Conservation (phyloP, 2,113 vertebrate genomes). For the Triplophysa rosa region DNA sequence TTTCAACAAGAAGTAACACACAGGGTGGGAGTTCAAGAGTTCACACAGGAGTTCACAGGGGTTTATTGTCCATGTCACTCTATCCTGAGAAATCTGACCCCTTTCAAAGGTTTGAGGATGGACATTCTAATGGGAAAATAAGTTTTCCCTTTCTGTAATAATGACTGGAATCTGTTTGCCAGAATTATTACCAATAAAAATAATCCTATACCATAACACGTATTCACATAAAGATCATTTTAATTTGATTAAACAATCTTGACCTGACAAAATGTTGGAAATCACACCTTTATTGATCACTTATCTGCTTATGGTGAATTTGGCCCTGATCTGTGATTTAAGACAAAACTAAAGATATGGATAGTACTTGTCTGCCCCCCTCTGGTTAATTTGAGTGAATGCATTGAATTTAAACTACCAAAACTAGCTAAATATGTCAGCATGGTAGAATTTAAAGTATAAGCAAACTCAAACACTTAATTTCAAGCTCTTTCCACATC, state of each 20-base stretch:
- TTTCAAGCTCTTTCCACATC: no score
- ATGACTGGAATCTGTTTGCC: background rate
- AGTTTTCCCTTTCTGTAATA: background rate
- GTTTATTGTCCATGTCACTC: constrained; percentile 8
- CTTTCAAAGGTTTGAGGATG: background rate
- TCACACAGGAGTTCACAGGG: constrained; percentile 22
- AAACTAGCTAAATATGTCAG: no score
- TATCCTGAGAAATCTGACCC: constrained; percentile 29
- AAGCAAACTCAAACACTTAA: no score
- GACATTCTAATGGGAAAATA: constrained; percentile 33
- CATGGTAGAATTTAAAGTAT: no score
- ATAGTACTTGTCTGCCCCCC: constrained; percentile 48
- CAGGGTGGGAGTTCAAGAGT: background rate
- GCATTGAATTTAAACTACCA: constrained; percentile 22
- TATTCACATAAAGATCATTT: background rate
- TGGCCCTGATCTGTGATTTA: no score
- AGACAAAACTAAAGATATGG: background rate
- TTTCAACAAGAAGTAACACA: constrained; percentile 25
- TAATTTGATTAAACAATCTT: no score
- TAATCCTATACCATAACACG: background rate
- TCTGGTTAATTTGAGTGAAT: constrained; percentile 46
- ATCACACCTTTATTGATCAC: no score
- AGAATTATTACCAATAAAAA: background rate
- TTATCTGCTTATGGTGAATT: no score
- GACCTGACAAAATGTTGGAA: no score